Conservation (phyloP, 2,888 invertebrate species). For the Leptinotarsa peninsularis region DNA sequence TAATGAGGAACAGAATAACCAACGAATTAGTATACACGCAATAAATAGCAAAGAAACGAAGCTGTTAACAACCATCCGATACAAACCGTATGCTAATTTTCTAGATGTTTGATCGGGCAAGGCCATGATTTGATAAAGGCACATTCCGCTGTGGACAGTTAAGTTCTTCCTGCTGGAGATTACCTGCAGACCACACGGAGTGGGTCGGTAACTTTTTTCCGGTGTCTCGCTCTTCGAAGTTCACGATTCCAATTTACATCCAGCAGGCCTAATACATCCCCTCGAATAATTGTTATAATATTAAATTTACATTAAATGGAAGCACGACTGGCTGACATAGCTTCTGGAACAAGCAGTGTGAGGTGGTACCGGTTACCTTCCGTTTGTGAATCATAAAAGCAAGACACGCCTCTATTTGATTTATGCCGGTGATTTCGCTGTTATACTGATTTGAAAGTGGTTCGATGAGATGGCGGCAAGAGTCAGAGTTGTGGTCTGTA, state of each 20-base stretch:
- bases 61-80: constrained; percentile 35
- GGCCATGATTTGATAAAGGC: constrained; percentile 26
- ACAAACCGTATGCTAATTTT: constrained; percentile 47
- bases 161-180: constrained; percentile 9
- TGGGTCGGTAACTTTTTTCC: constrained; percentile 22
- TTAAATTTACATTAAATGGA: constrained; percentile 56
- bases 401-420: constrained; percentile 10
- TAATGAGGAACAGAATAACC: background rate
- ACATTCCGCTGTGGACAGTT: constrained; percentile 3
- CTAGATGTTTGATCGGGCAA: constrained; percentile 34
- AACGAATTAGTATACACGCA: background rate
- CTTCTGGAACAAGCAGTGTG: constrained; percentile 39
- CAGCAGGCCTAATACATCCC: constrained; percentile 51
- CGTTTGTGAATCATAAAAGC: constrained; percentile 33
- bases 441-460: background rate
- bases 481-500: too few species aligned
- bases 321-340: constrained; percentile 50
- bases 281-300: constrained; percentile 56
- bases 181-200: constrained; percentile 9
- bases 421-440: background rate
- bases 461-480: background rate
- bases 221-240: constrained; percentile 19
- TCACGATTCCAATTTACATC: constrained; percentile 58
- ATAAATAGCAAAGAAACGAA: constrained; percentile 13
- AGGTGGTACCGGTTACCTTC: constrained; percentile 29